Evolutionary conservation across 2,113 vertebrate species (phyloP), one percentile per base, ranked within the genome.

Genomic region (Sclerurus mexicanus): DNA sequence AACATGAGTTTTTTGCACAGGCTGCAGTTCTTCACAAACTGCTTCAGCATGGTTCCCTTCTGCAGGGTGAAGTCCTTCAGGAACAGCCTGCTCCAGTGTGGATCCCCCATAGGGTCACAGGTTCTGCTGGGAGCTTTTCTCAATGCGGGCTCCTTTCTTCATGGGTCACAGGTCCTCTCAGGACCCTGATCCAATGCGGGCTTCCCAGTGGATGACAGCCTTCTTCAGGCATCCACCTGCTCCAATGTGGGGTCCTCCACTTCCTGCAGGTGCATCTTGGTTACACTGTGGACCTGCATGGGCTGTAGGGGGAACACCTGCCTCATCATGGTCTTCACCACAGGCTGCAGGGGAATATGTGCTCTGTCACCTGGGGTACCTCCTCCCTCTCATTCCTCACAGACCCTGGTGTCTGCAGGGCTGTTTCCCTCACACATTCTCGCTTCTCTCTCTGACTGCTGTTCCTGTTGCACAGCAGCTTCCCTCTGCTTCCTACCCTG

Each of bases 1-100:
- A 40, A 2, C 1, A 0, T 8, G 12, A 15, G 14, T 6, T 44
- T 18, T 23, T 40, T 0, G 0, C 24, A 35, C 0, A 12, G 50
- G 25, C 21, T 59, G 10, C 30, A 24, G 18, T n/a, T 64, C 44
- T 87, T 52, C 24, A 52, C 10, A 19, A 27, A 24, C 17, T 42
- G 9, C 12, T 66, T 28, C 22, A 28, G 4, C 4, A 7, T 19
- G 5, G 9, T 12, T 52, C 13, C 10, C 6, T 74, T 14, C 30
- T 25, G n/a, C 14, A 25, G 23, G 20, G 2, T 31, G 10, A n/a
- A 67, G 14, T 40, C 14, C 58, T 66, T 86, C 40, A 80, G 39
- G 60, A 67, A 8, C 19, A 42, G 50, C 11, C 25, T 72, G 9
- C 13, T 50, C 11, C 55, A n/a, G 20, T 0, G 1, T 39, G 8